A percentile compares a stretch with the other conserved stretches of the same genome.
Evolutionary conservation across 2,797 vertebrate genomes (phyloP).

Genomic region (Chaetophractus vellerosus): DNA sequence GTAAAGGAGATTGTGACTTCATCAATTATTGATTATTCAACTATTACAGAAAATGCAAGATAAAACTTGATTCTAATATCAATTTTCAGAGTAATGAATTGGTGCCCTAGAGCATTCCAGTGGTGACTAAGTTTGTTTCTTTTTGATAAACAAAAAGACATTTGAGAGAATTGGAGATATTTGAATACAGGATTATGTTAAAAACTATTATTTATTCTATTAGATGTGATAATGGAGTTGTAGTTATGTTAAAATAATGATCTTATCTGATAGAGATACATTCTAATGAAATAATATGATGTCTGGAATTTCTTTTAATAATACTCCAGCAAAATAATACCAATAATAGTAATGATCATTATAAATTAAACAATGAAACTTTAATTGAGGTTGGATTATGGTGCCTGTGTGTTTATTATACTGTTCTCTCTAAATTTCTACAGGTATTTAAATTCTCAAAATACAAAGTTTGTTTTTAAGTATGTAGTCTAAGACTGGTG

Average conservation of each 20-base stretch:
- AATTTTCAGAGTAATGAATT: background rate
- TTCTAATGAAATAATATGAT: background rate
- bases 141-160: background rate
- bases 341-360: background rate
- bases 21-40: background rate
- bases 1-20: background rate
- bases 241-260: background rate
- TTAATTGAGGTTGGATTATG: background rate
- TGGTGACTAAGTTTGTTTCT: background rate
- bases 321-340: background rate
- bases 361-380: background rate
- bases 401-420: background rate
- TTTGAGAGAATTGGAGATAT: background rate
- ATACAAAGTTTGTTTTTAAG: background rate
- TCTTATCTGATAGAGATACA: background rate
- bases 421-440: background rate
- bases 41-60: background rate
- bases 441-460: background rate
- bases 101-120: background rate
- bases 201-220: background rate
- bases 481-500: background rate
- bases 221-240: background rate
- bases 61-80: background rate
- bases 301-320: background rate
- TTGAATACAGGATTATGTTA: background rate